A percentile compares a stretch with the other conserved stretches of the same genome.
These are phyloP conservation scores for Cairina moschata DNA, from an alignment of 2,113 vertebrate genomes.

Conservation along the genomic window DNA sequence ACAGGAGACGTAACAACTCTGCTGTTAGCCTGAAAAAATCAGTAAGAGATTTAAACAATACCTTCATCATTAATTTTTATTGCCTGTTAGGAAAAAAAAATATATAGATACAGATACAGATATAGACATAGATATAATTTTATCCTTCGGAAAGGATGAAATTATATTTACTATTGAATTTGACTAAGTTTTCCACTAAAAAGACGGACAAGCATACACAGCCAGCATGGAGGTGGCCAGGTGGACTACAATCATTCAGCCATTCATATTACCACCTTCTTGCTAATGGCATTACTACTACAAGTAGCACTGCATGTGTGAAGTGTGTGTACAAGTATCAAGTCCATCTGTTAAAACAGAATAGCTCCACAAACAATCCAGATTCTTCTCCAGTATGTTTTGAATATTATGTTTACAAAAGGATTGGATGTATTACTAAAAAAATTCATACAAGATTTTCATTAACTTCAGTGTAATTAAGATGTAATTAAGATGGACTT, in stretches of 20 bases:
- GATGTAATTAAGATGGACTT: neutral
- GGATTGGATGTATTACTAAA: neutral
- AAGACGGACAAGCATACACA: neutral
- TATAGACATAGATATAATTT: too few species aligned
- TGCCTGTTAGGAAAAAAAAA: neutral
- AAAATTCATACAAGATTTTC: neutral
- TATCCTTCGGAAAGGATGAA: neutral
- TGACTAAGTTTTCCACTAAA: neutral
- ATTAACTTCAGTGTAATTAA: neutral
- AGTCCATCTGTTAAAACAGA: neutral
- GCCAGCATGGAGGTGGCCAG: neutral
- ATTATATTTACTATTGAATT: neutral
- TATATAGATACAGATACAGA: too few species aligned
- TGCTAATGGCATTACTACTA: neutral
- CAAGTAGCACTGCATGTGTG: neutral
- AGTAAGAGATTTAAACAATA: neutral
- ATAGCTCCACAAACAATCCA: neutral
- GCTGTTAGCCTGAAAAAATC: conserved; percentile 78
- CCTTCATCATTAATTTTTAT: too few species aligned
- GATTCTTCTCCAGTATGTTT: neutral
- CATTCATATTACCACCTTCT: neutral
- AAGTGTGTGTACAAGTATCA: neutral
- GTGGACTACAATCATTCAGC: neutral
- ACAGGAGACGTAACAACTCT: conserved; percentile 87
- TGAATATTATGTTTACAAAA: neutral